Conservation (phyloP, 2,888 invertebrate genomes). For the Lobophora halterata region DNA sequence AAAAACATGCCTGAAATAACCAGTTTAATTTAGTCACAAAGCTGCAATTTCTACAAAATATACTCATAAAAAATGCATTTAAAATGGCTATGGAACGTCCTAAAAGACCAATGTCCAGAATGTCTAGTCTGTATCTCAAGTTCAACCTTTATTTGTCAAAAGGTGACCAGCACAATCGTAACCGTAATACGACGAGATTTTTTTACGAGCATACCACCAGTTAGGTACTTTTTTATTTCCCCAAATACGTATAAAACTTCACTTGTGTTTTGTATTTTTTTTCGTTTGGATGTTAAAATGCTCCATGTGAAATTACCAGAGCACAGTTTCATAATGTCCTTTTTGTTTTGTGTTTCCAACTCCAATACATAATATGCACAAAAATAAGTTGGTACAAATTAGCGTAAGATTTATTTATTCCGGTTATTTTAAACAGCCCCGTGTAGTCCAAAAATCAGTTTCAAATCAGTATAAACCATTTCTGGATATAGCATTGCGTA, state of each 20-base stretch:
- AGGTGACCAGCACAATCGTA: conserved; percentile 51
- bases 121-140: no score
- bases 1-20: no score
- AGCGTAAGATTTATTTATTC: no score
- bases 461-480: conserved; percentile 1
- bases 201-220: conserved; percentile 53
- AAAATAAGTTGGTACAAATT: no score
- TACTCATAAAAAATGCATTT: no score
- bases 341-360: no score
- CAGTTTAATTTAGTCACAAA: no score
- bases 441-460: no score
- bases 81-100: conserved; percentile 5
- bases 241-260: conserved; percentile 47
- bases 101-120: conserved; percentile 17
- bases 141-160: conserved; percentile 47
- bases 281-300: conserved; percentile 44
- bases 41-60: no score
- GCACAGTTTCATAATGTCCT: conserved; percentile 1
- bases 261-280: conserved; percentile 40
- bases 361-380: no score
- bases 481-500: conserved; percentile 5
- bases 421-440: no score
- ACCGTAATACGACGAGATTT: conserved; percentile 50
- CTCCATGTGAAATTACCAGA: conserved; percentile 27
- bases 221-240: conserved; percentile 49